Conservation (phyloP, 2,797 vertebrate genomes). For the Dallia pectoralis region DNA sequence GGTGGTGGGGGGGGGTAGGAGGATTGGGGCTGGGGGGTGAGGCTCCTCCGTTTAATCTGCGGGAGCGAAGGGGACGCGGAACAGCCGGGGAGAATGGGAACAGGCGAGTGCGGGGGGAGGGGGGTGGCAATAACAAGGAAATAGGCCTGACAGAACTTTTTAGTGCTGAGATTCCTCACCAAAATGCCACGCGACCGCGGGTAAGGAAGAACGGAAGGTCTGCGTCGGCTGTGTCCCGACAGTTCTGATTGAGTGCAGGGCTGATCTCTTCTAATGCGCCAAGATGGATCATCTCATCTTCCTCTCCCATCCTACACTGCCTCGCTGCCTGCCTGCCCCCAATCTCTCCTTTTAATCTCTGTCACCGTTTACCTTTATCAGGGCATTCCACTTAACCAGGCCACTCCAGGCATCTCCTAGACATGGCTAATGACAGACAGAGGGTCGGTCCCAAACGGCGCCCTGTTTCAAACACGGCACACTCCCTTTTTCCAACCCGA, state of each 20-base stretch:
- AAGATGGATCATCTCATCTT: conserved; percentile 90
- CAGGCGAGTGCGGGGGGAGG: conserved; percentile 16
- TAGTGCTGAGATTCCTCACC: conserved; percentile 95
- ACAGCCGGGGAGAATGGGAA: conserved; percentile 4
- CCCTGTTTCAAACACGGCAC: background rate
- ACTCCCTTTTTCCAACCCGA: background rate
- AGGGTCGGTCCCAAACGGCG: background rate
- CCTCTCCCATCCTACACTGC: conserved; percentile 41
- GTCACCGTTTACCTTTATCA: conserved; percentile 52
- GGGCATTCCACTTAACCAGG: conserved; percentile 31
- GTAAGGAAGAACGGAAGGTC: conserved; percentile 23
- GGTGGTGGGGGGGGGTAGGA: conserved; percentile 48
- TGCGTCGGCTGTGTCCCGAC: conserved; percentile 62
- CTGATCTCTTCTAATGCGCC: conserved; percentile 80
- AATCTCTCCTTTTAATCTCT: conserved; percentile 53
- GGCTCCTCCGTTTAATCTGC: conserved; percentile 83
- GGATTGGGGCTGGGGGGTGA: conserved; percentile 62
- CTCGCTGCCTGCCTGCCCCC: background rate
- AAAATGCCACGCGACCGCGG: conserved; percentile 80
- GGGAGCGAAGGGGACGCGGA: conserved; percentile 61
- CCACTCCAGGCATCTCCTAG: background rate
- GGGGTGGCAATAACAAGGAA: conserved; percentile 94
- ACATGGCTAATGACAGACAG: background rate
- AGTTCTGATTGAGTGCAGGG: conserved; percentile 88
- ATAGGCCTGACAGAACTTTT: conserved; percentile 99